Evolutionary conservation across 2,113 vertebrate genomes (phyloP).

Genomic region (Hiodon alosoides): DNA sequence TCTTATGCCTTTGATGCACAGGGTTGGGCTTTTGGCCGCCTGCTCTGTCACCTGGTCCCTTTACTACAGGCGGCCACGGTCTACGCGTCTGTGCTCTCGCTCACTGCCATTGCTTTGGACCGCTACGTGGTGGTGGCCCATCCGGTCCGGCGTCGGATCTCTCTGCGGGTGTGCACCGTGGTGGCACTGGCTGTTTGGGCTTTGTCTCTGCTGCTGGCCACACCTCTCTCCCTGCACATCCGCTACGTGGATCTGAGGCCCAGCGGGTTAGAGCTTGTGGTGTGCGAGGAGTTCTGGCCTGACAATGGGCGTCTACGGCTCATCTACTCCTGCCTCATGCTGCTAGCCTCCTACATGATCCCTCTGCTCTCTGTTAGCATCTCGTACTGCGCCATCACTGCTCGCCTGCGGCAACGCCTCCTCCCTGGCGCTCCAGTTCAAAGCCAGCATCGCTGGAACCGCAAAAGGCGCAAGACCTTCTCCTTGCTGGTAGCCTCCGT

Average conservation of each 20-base stretch:
- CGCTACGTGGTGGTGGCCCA: constrained; percentile 67
- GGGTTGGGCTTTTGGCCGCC: constrained; percentile 66
- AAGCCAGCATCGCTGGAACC: constrained; percentile 59
- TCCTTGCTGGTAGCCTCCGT: constrained; percentile 63
- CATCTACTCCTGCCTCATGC: constrained; percentile 65
- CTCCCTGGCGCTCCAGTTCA: constrained; percentile 54
- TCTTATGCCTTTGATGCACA: constrained; percentile 65
- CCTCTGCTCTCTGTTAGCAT: constrained; percentile 64
- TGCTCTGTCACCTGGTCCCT: constrained; percentile 63
- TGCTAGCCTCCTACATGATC: constrained; percentile 66
- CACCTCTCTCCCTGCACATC: constrained; percentile 56
- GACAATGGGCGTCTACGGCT: constrained; percentile 50
- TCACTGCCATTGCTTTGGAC: constrained; percentile 69
- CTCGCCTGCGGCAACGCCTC: constrained; percentile 54
- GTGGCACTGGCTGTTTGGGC: constrained; percentile 59
- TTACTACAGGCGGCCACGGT: constrained; percentile 65
- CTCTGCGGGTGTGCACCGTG: constrained; percentile 51
- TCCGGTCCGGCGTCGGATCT: constrained; percentile 60
- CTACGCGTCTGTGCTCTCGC: constrained; percentile 65
- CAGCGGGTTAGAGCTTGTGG: constrained; percentile 57
- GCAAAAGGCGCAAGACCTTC: constrained; percentile 62
- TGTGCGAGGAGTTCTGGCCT: constrained; percentile 71
- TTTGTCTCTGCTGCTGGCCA: constrained; percentile 58
- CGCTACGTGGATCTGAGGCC: constrained; percentile 61
- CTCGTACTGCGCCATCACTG: constrained; percentile 68